These are phyloP conservation scores for Tridacna crocea DNA, from an alignment of 2,888 invertebrate species.

Conservation along the genomic window DNA sequence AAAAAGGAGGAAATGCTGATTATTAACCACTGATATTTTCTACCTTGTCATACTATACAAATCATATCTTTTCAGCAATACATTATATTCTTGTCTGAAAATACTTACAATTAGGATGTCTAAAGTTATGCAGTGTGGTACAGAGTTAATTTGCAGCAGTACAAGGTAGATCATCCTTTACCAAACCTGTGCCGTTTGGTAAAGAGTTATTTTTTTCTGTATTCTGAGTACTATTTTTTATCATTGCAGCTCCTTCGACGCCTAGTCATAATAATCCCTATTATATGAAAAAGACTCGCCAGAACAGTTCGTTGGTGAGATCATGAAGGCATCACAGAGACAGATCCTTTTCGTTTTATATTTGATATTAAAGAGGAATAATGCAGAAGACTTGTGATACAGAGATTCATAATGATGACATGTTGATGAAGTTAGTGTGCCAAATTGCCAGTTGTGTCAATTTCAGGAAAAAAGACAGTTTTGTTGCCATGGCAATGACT, in stretches of 20 bases:
- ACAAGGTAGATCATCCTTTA: too few species aligned
- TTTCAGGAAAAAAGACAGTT: slow-evolving; percentile 17
- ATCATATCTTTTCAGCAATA: too few species aligned
- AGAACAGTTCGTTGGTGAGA: slow-evolving; percentile 59
- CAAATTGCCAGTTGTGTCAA: slow-evolving; percentile 56
- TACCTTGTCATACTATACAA: too few species aligned
- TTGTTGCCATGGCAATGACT: slow-evolving; percentile 15
- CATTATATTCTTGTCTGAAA: too few species aligned
- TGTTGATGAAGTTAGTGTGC: slow-evolving; percentile 39
- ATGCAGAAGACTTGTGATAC: neutral
- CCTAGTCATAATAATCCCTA: slow-evolving; percentile 72
- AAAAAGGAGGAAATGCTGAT: too few species aligned
- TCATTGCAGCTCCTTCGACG: slow-evolving; percentile 67
- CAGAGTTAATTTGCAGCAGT: too few species aligned
- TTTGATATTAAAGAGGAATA: neutral
- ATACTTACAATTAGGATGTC: too few species aligned
- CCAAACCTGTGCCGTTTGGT: too few species aligned
- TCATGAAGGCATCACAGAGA: slow-evolving; percentile 43
- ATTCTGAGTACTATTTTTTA: neutral
- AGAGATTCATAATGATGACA: neutral
- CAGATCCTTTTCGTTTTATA: neutral
- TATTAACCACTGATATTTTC: too few species aligned
- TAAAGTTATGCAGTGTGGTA: too few species aligned
- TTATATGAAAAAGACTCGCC: slow-evolving; percentile 59
- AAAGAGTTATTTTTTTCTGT: too few species aligned